These are phyloP conservation scores for Stigmatopora nigra DNA, from an alignment of 2,113 vertebrate genomes.

Conservation along the genomic window DNA sequence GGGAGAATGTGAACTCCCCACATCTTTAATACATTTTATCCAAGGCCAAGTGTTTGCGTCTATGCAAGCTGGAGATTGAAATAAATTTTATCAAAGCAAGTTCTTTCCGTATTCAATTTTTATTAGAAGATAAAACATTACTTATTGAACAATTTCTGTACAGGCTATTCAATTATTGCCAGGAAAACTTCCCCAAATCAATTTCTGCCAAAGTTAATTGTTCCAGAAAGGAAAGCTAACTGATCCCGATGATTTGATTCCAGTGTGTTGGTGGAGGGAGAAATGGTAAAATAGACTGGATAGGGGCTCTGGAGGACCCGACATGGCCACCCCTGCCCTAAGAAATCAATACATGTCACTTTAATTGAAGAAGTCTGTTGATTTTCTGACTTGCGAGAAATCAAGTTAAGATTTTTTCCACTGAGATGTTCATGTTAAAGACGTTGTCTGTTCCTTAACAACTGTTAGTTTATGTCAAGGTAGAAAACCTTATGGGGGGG, in stretches of 20 bases:
- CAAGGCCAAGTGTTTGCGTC: constrained; percentile 25
- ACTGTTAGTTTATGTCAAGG: background rate
- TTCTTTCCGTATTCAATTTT: constrained; percentile 3
- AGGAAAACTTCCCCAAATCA: background rate
- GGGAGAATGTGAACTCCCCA: constrained; percentile 17
- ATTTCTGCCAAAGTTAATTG: background rate
- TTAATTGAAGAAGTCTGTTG: background rate
- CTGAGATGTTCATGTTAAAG: no score
- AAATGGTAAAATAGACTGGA: no score
- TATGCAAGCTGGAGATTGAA: constrained; percentile 28
- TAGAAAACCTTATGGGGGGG: background rate
- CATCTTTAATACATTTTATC: constrained; percentile 33
- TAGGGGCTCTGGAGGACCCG: no score
- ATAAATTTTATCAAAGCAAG: constrained; percentile 15
- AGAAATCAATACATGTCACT: background rate
- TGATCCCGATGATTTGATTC: no score
- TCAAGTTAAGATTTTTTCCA: no score
- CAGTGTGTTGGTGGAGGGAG: no score
- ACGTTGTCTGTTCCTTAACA: background rate
- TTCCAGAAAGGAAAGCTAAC: background rate
- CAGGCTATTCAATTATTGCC: background rate
- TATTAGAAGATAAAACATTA: background rate
- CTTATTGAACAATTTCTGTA: constrained; percentile 7
- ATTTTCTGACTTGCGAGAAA: no score
- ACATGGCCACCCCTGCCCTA: no score